A percentile compares a stretch with the other conserved stretches of the same genome.
phyloP scores from a whole-genome alignment of 2,797 vertebrate genomes.

The Poeciliopsis paucimaculata region DNA sequence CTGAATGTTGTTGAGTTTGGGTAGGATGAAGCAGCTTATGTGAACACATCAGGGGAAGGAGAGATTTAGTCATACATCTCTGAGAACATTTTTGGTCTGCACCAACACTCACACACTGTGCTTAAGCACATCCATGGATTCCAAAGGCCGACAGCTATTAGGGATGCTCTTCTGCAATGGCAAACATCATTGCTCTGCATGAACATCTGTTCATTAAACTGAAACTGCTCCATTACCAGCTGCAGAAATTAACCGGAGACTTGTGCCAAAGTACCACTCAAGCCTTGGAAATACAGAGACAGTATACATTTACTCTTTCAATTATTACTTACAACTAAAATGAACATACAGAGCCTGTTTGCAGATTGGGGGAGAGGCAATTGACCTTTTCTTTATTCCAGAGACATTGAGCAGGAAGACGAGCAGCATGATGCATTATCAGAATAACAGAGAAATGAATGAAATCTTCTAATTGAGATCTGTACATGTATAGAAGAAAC shows the following conservation, averaged over 20 bases:
- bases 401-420: background rate
- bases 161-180: constrained; percentile 44
- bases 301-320: constrained; percentile 23
- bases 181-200: constrained; percentile 60
- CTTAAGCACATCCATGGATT: constrained; percentile 53
- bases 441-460: constrained; percentile 7
- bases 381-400: background rate
- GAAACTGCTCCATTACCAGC: constrained; percentile 53
- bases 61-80: constrained; percentile 51
- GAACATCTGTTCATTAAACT: constrained; percentile 71
- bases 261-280: constrained; percentile 30
- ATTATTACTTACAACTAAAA: constrained; percentile 21
- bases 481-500: background rate
- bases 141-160: constrained; percentile 44
- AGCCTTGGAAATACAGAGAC: constrained; percentile 9
- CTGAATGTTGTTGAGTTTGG: constrained; percentile 66
- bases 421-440: background rate
- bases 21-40: constrained; percentile 66
- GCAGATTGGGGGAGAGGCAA: background rate
- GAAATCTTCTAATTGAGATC: background rate
- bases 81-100: constrained; percentile 60
- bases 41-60: constrained; percentile 60
- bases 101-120: constrained; percentile 58
- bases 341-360: background rate
- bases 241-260: constrained; percentile 47